Base-by-base conservation (phyloP, 1,140 invertebrate genomes). In the Eriocheir sinensis region DNA sequence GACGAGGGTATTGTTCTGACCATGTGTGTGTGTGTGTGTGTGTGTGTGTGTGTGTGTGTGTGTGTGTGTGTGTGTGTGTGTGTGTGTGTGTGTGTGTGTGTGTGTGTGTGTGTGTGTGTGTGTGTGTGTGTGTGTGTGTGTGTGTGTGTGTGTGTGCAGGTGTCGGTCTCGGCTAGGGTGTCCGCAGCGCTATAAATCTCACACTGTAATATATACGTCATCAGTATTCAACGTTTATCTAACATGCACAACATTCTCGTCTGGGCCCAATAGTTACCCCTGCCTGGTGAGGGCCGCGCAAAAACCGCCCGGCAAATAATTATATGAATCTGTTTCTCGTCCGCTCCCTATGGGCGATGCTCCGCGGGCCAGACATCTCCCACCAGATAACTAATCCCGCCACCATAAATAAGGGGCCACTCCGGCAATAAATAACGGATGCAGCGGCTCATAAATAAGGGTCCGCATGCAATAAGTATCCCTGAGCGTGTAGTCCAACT, bases 401-500 rank as follows among this genome's bases (percentile, higher is more conserved):
- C 15, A 80, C 90, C 79, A 81, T 92, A 92, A 92, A 92, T 92
- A 92, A 81, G 38, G 90, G 36, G 30, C 90, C 90, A 83, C 72
- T 44, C 72, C 36, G 38, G 90, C 90, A 92, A 92, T 92, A 92
- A 92, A 92, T 92, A 81, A 92, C 72, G 41, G 90, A 81, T 92
- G 72, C 79, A 83, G 48, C 72, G 30, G 72, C 38, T 80, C 90
- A 92, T 92, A 81, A 92, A 92, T 92, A 92, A 92, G 90, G 60
- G 30, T 72, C 90, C 72, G 79, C 79, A 41, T 92, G 90, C 90
- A 92, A 92, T 92, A 92, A 92, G 72, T 92, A 92, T 92, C 90
- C 90, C 36, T 81, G 72, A 92, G 90, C 60, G 90, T 92, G 90
- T 92, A 80, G 90, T 80, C 90, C 32, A 30, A 36, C 60, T 92